These are phyloP conservation scores for Yponomeuta plumbellus DNA, from an alignment of 2,888 invertebrate genomes.

Conservation along the genomic window DNA sequence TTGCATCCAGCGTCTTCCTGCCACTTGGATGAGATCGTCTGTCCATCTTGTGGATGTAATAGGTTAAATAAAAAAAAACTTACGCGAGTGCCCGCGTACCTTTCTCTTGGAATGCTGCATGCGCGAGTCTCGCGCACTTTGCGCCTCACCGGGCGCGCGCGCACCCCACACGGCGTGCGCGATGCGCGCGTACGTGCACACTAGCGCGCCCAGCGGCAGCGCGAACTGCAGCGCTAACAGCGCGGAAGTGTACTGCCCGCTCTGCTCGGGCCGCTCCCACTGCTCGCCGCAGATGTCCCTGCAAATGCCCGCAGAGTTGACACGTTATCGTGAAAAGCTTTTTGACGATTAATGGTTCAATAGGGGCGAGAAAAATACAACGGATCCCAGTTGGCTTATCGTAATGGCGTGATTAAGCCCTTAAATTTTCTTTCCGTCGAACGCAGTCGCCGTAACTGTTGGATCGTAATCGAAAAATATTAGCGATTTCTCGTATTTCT, in stretches of 20 bases:
- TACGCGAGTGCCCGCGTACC: conserved; percentile 30
- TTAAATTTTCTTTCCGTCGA: neutral
- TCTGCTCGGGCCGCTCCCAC: conserved; percentile 80
- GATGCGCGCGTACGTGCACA: conserved; percentile 91
- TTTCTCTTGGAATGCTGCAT: conserved; percentile 92
- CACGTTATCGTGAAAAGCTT: neutral
- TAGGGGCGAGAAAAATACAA: neutral
- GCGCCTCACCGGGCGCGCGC: conserved; percentile 91
- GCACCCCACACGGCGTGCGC: conserved; percentile 92
- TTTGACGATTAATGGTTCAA: neutral
- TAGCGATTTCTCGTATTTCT: no score
- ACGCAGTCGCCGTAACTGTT: no score
- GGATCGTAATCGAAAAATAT: no score
- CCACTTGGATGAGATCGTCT: no score
- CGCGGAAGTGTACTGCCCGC: conserved; percentile 85
- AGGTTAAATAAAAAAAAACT: no score
- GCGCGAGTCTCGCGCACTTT: conserved; percentile 86
- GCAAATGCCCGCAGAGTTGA: conserved; percentile 22
- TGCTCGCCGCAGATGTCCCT: conserved; percentile 84
- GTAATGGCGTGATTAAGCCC: neutral
- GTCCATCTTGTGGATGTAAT: no score
- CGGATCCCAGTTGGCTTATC: neutral
- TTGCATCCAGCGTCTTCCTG: no score
- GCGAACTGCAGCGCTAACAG: conserved; percentile 90
- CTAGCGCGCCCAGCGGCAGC: conserved; percentile 85